These are phyloP conservation scores for Ochotona princeps DNA, from an alignment of 2,113 vertebrate genomes.

Conservation along the genomic window DNA sequence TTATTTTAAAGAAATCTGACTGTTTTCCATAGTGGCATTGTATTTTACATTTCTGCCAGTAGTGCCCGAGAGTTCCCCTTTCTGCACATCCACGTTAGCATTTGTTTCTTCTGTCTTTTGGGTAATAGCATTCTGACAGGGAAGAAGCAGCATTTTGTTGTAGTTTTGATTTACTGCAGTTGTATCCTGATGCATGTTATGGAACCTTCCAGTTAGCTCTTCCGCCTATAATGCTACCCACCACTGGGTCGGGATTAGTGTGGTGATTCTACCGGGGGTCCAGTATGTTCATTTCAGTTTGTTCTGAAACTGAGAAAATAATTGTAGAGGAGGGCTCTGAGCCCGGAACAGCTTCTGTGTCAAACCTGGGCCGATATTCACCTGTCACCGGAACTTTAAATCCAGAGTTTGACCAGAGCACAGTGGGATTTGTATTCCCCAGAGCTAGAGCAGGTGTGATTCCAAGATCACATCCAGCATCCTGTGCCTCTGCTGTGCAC, in stretches of 20 bases:
- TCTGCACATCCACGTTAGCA: no score
- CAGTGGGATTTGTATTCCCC: not conserved
- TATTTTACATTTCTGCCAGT: no score
- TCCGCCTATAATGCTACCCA: not conserved
- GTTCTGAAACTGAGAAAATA: not conserved
- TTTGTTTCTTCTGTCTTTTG: no score
- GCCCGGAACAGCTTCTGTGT: not conserved
- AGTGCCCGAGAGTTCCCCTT: no score
- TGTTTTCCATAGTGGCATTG: no score
- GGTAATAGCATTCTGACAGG: no score
- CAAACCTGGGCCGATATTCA: not conserved
- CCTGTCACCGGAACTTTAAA: not conserved
- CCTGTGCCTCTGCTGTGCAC: not conserved
- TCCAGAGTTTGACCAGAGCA: not conserved
- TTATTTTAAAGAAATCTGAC: no score
- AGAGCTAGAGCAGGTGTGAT: not conserved
- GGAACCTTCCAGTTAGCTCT: not conserved
- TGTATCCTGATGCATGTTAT: constrained; percentile 5
- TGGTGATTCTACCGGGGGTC: not conserved
- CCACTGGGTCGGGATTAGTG: not conserved
- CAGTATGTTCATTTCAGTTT: not conserved
- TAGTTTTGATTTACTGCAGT: not conserved
- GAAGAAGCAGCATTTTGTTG: no score
- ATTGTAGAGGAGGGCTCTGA: not conserved
- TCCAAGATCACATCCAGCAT: not conserved